A percentile compares a stretch with the other conserved stretches of the same genome.
phyloP scores from a whole-genome alignment of 2,797 vertebrate genomes.

The Antennarius maculatus region DNA sequence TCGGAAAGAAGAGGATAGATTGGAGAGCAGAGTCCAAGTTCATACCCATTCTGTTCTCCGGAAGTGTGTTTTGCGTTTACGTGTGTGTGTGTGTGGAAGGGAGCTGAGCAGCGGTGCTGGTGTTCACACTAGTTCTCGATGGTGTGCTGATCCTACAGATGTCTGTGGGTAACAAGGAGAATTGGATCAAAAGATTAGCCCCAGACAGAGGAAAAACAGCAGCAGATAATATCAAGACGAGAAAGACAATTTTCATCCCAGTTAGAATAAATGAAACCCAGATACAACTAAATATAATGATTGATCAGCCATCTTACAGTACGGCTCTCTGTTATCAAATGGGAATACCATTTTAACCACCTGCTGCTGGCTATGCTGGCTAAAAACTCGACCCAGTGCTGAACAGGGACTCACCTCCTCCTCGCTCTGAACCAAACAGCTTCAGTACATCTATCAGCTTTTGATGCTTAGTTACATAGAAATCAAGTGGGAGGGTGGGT shows the following conservation, averaged over 20 bases:
- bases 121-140: slow-evolving; percentile 11
- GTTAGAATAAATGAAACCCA: neutral
- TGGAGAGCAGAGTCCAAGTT: slow-evolving; percentile 81
- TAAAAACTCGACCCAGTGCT: neutral
- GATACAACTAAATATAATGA: neutral
- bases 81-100: slow-evolving; percentile 4
- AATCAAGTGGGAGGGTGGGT: neutral
- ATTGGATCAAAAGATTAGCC: slow-evolving; percentile 14
- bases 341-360: neutral
- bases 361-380: no score
- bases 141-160: slow-evolving; percentile 12
- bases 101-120: slow-evolving; percentile 1
- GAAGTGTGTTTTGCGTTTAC: neutral
- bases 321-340: neutral
- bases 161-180: neutral
- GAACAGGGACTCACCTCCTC: slow-evolving; percentile 16
- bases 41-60: slow-evolving; percentile 81
- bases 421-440: neutral
- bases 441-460: neutral
- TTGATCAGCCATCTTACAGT: neutral
- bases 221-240: slow-evolving; percentile 3
- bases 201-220: slow-evolving; percentile 26
- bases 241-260: neutral
- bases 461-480: neutral
- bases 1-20: slow-evolving; percentile 87